Base-by-base conservation (phyloP, 64 coral and sea anemone species). In the Montipora capricornis region DNA sequence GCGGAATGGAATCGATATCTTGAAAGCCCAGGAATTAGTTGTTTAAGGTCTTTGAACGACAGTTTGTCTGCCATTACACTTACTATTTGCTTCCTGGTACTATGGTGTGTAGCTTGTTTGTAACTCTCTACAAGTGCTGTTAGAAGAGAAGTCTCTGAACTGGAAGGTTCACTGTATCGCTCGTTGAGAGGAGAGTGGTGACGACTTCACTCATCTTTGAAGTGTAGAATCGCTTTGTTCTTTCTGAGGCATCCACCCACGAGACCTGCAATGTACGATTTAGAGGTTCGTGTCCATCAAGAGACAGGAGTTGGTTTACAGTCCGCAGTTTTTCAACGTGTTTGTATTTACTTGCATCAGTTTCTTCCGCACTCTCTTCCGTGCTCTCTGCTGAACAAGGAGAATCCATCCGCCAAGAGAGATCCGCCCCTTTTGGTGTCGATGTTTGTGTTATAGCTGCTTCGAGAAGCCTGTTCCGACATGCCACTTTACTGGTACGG, bases 161-260 rank as follows among this genome's bases (percentile, higher is more conserved):
- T 79, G 11, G 6, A 5, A 12, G 53, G 37, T 64, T 90, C 76
- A 66, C 50, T 20, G 50, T 83, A 91, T 12, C 48, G 66, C 51
- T 82, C 8, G 11, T 91, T 83, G 24, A 91, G 29, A 91, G 77
- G 53, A 83, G 44, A 8, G 66, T 82, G 61, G 13, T 83, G 49
- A 91, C 49, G 26, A 91, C 49, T 70, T 91, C 89, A 69, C 47
- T 79, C 75, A 80, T 80, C 79, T 91, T 91, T 50, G 89, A 91
- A 49, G 20, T 48, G 24, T 81, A 82, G 78, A 74, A 91, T 9
- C 48, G 45, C 49, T 81, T 77, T 91, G 89, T 91, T 82, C 73
- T 91, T 13, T 45, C n/a, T 49, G 75, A 49, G 17, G 77, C 61
- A 68, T 80, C 75, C 15, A 20, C 14, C 75, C 75, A 90, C 5